Base-by-base conservation (phyloP, 2,797 vertebrate species). In the Bovichtus variegatus region DNA sequence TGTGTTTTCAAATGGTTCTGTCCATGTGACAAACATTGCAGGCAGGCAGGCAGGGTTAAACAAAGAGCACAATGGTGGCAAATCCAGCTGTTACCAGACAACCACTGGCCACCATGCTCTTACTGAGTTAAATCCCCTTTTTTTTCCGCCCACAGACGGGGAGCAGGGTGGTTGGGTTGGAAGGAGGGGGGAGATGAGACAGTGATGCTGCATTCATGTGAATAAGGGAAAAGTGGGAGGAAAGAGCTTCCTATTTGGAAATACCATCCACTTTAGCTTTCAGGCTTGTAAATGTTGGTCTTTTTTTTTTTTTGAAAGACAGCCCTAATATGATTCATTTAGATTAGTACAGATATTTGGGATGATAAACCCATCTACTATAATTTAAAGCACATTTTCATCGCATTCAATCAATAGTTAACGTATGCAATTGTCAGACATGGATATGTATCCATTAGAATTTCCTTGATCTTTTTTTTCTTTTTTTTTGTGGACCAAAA, bases 71-170 rank as follows among this genome's bases (percentile, higher is more conserved):
- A 84, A 66, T 78, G 85, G 72, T 64, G 57, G 76, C 59, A 81
- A 84, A 81, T 90, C 80, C 88, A 90, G 82, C 87, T 86, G 89
- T 85, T 88, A 74, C 65, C 84, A 83, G 83, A 91, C 76, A 76
- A 87, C 74, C 72, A n/a, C 85, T 79, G 87, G 78, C 88, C 89
- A 86, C 88, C 86, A 43, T 82, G 85, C 84, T 82, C 75, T 89
- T 29, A 80, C 23, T 0, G 68, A 84, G 84, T 93, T 86, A 92
- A 92, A 90, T 85, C 81, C 84, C 83, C 67, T 66, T 44, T 80
- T 83, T 81, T 80, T 83, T 81, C 51, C 60, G 16, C 71, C 84
- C 69, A 82, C 79, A 50, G 50, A 73, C 71, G 34, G 65, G 73
- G 47, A 54, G 57, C 43, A 34, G 78, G 51, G 75, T 34, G 83